A percentile compares a stretch with the other conserved stretches of the same genome.
phyloP scores from a whole-genome alignment of 2,888 invertebrate species.

The Tetragonisca angustula region DNA sequence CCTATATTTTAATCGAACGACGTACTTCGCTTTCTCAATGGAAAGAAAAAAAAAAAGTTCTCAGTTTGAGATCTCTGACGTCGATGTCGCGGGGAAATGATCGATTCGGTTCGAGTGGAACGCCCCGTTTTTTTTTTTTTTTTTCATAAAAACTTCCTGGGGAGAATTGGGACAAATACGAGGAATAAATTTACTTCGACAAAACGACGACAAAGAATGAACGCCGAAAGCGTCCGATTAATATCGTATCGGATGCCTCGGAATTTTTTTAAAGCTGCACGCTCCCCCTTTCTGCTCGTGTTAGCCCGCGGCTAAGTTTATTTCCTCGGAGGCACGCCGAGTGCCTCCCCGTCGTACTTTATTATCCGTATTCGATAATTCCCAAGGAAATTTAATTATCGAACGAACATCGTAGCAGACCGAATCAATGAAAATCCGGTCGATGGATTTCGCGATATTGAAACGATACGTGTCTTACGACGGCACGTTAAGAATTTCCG shows the following conservation, averaged over 20 bases:
- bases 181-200: not conserved
- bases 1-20: not conserved
- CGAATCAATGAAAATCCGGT: slow-evolving; percentile 20
- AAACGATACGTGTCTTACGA: slow-evolving; percentile 35
- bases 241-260: not conserved
- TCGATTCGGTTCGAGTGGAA: not conserved
- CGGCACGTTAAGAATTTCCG: slow-evolving; percentile 56
- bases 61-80: not conserved
- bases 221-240: not conserved
- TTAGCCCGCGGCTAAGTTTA: not conserved
- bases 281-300: not conserved
- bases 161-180: not conserved
- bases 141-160: not conserved
- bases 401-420: slow-evolving; percentile 12
- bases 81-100: not conserved
- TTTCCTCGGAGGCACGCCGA: not conserved
- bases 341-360: not conserved
- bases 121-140: not conserved
- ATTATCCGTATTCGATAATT: slow-evolving; percentile 35
- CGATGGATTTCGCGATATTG: slow-evolving; percentile 28
- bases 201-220: not conserved
- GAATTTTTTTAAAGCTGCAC: not conserved
- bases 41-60: not conserved
- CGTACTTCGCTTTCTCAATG: not conserved
- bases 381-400: slow-evolving; percentile 56